These are phyloP conservation scores for Dunckerocampus dactyliophorus DNA, from an alignment of 2,113 vertebrate genomes.

Conservation along the genomic window DNA sequence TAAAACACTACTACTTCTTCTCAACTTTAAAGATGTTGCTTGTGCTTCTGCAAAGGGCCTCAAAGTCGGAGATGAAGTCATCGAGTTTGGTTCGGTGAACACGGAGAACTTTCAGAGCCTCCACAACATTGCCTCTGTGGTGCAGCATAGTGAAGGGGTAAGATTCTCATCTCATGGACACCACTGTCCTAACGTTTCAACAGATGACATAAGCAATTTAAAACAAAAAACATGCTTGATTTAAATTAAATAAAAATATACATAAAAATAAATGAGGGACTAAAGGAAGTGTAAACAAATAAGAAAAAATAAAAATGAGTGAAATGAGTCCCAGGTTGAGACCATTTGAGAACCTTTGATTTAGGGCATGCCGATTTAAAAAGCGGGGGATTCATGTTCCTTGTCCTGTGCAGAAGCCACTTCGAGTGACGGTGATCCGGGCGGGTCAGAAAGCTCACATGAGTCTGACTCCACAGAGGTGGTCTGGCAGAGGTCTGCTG, in stretches of 20 bases:
- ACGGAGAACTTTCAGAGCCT: constrained; percentile 86
- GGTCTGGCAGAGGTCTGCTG: constrained; percentile 89
- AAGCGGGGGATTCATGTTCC: background rate
- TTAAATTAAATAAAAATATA: no score
- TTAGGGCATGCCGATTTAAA: no score
- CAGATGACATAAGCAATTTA: no score
- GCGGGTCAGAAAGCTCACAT: constrained; percentile 76
- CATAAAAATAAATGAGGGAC: no score
- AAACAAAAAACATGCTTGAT: no score
- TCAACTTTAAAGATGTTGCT: background rate
- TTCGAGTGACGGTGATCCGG: constrained; percentile 81
- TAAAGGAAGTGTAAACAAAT: no score
- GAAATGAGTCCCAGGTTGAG: no score
- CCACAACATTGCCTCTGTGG: constrained; percentile 85
- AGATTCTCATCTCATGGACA: constrained; percentile 39
- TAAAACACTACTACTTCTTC: background rate
- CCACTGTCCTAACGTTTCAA: no score
- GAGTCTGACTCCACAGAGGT: constrained; percentile 83
- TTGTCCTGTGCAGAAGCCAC: constrained; percentile 74
- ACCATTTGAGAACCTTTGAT: no score
- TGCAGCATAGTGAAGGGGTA: constrained; percentile 95
- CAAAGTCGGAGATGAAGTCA: constrained; percentile 82
- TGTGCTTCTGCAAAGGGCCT: constrained; percentile 76
- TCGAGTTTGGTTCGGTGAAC: constrained; percentile 92
- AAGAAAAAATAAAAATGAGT: no score